These are phyloP conservation scores for Trichacis sp. DNA, from an alignment of 2,888 invertebrate species.

Conservation along the genomic window DNA sequence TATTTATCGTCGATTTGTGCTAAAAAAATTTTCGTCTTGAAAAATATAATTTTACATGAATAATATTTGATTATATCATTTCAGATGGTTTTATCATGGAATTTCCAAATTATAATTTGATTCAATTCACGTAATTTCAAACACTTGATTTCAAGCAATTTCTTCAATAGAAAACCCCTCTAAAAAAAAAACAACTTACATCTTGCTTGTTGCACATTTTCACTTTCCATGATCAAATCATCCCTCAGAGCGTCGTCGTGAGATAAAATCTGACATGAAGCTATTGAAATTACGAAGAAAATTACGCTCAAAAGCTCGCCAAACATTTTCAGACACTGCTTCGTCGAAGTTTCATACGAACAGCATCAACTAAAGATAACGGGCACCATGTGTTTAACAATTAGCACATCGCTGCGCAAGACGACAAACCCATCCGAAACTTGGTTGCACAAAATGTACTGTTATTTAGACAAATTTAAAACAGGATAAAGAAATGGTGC, in stretches of 20 bases:
- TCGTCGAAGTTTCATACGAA: constrained; percentile 2
- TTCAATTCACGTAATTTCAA: too few relatives aligned
- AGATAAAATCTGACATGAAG: constrained; percentile 48
- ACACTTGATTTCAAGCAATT: too few relatives aligned
- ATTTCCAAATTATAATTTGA: too few relatives aligned
- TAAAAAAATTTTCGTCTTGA: too few relatives aligned
- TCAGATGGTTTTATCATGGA: too few relatives aligned
- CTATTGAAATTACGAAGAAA: constrained; percentile 42
- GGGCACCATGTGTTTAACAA: constrained; percentile 49
- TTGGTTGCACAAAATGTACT: background rate
- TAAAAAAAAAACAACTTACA: constrained; percentile 54
- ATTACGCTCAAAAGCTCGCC: constrained; percentile 42
- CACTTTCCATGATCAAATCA: constrained; percentile 37
- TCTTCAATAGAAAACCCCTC: too few relatives aligned
- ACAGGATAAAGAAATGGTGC: too few relatives aligned
- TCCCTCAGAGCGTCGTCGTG: constrained; percentile 45
- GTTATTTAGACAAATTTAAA: too few relatives aligned
- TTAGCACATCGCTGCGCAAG: background rate
- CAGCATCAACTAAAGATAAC: constrained; percentile 46
- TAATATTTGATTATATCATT: too few relatives aligned
- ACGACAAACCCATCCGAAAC: background rate
- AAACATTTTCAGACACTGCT: constrained; percentile 51
- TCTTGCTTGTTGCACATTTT: constrained; percentile 45
- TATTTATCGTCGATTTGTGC: too few relatives aligned
- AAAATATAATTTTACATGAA: too few relatives aligned